phyloP scores from a whole-genome alignment of 2,797 vertebrate species.

The Cephalopachus bancanus region DNA sequence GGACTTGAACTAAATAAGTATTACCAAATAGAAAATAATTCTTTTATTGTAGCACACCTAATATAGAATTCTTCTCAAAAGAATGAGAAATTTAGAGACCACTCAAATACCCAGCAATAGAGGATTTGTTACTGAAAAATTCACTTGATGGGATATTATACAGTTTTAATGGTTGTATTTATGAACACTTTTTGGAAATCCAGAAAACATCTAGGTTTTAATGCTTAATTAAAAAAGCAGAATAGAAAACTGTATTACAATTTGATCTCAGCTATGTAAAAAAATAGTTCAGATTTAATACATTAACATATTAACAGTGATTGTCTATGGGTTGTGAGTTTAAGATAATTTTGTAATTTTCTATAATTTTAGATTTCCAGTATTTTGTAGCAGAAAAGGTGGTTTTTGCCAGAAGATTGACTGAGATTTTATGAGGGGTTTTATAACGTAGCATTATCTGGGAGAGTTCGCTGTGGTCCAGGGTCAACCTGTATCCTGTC shows the following conservation, averaged over 20 bases:
- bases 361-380: slow-evolving; percentile 7
- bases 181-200: slow-evolving; percentile 8
- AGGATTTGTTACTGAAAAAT: background rate
- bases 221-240: slow-evolving; percentile 27
- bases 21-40: background rate
- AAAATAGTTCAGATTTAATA: background rate
- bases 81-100: background rate
- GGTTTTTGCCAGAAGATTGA: background rate
- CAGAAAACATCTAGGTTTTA: slow-evolving; percentile 14
- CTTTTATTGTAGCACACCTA: background rate
- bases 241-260: slow-evolving; percentile 22
- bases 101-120: background rate
- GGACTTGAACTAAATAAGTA: background rate
- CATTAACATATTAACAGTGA: background rate
- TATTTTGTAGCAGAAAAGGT: background rate
- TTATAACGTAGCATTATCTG: slow-evolving; percentile 26
- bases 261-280: slow-evolving; percentile 17
- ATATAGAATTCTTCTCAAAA: background rate
- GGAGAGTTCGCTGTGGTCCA: background rate
- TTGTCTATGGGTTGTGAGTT: slow-evolving; percentile 13
- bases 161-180: slow-evolving; percentile 44
- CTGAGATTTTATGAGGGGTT: background rate
- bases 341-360: slow-evolving; percentile 64
- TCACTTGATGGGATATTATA: background rate
- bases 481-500: slow-evolving; percentile 11